A percentile compares a stretch with the other conserved stretches of the same genome.
phyloP scores from a whole-genome alignment of 2,113 vertebrate genomes.

The Phrynosoma platyrhinos region DNA sequence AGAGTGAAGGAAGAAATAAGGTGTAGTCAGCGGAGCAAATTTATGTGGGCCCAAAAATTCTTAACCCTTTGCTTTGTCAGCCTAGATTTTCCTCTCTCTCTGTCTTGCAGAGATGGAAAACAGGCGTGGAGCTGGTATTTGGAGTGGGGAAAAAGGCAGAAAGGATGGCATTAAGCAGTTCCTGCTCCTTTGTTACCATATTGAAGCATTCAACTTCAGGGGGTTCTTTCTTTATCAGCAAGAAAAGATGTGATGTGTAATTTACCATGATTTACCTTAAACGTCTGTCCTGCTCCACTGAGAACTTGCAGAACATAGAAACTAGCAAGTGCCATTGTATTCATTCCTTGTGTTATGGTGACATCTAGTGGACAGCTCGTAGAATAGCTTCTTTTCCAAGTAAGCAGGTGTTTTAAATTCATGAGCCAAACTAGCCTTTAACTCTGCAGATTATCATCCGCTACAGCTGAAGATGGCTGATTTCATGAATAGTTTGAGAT shows the following conservation, averaged over 20 bases:
- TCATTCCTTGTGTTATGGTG: not conserved
- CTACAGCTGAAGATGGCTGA: too few relatives aligned
- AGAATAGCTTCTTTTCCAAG: not conserved
- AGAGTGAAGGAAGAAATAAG: not conserved
- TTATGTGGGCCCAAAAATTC: not conserved
- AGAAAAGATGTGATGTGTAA: too few relatives aligned
- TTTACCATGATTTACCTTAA: too few relatives aligned
- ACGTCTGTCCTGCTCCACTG: not conserved
- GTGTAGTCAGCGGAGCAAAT: too few relatives aligned
- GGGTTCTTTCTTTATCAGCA: too few relatives aligned
- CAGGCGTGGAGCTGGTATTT: not conserved
- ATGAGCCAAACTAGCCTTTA: not conserved
- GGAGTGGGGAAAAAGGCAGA: not conserved
- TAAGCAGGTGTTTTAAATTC: not conserved
- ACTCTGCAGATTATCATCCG: not conserved
- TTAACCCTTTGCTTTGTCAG: not conserved
- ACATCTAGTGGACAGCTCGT: conserved; percentile 17
- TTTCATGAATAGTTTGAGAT: not conserved
- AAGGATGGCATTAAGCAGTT: not conserved
- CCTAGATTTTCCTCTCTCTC: not conserved
- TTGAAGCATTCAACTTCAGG: too few relatives aligned
- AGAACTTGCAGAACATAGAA: too few relatives aligned
- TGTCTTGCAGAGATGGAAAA: not conserved
- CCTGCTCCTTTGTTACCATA: not conserved
- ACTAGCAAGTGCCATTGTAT: too few relatives aligned